Base-by-base conservation (phyloP, 2,888 invertebrate genomes). In the Seladonia tumulorum region DNA sequence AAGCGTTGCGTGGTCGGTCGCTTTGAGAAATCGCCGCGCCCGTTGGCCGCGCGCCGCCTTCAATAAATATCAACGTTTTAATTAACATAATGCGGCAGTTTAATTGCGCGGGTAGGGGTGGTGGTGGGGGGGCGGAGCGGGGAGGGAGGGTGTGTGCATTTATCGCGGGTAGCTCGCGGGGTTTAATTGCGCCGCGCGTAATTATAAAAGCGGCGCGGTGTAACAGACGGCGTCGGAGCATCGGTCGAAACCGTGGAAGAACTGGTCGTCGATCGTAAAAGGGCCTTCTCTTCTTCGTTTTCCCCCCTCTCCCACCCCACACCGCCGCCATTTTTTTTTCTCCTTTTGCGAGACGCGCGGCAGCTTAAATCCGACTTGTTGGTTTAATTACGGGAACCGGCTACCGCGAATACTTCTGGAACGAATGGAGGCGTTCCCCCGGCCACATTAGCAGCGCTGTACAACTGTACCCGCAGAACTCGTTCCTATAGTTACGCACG, bases 61-160 rank as follows among this genome's bases (percentile, higher is more conserved):
- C 87, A 88, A 92, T 92, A 92, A 92, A 92, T 90, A 90, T 91
- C 87, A 91, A 89, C 89, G 90, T 90, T 92, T 93, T 91, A 92
- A 93, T 93, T 92, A 93, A 91, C 91, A 93, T 92, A 90, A 91
- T 92, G 88, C 88, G 75, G 83, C 86, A 39, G 87, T 87, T 91
- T 90, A 93, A 93, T 90, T 90, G 90, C 90, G 77, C 85, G 25
- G 35, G 35, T 35, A 4, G 35, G 35, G 2, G 35, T 2, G 35
- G 35, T 4, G 35, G 35, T 2, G 35, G 45, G 35, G 53, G 53
- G 8, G n/a, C n/a, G n/a, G n/a, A n/a, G n/a, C n/a, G n/a, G 18
- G 18, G 53, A 0, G 8, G 3, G 45, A 10, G 85, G 35, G 35
- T 35, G 35, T 35, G 35, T 35, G 35, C 87, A 88, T 91, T 93